Conservation (phyloP, 2,113 vertebrate genomes). For the Sturnira hondurensis region DNA sequence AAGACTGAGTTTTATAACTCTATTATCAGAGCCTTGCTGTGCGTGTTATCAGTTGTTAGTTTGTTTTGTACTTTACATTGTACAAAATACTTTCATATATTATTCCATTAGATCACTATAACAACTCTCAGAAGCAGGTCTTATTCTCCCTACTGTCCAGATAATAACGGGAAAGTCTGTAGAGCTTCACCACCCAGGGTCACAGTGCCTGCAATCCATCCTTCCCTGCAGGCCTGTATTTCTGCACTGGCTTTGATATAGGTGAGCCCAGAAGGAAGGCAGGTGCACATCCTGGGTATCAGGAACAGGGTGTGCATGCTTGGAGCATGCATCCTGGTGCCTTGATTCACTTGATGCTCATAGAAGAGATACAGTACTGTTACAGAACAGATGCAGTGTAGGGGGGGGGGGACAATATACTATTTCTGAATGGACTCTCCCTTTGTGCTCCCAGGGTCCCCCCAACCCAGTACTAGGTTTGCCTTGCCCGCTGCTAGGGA, state of each 20-base stretch:
- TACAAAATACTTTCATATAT: background rate
- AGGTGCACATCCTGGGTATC: background rate
- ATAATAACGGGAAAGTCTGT: background rate
- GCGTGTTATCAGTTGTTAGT: background rate
- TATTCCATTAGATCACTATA: background rate
- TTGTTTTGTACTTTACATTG: background rate
- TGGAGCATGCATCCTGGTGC: background rate
- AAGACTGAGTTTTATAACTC: background rate
- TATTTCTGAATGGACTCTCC: too few relatives aligned
- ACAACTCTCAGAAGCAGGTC: background rate
- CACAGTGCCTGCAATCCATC: background rate
- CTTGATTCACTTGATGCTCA: background rate
- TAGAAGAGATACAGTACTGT: background rate
- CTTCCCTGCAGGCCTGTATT: background rate
- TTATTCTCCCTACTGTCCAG: background rate
- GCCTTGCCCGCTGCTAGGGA: too few relatives aligned
- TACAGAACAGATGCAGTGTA: too few relatives aligned
- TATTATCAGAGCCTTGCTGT: background rate
- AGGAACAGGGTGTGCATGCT: background rate
- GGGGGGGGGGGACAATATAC: too few relatives aligned
- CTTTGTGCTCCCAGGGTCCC: too few relatives aligned
- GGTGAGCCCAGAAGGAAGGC: background rate
- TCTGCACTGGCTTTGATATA: background rate
- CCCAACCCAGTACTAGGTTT: too few relatives aligned
- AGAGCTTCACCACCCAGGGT: background rate